These are phyloP conservation scores for Neodiprion lecontei DNA, from an alignment of 1,140 invertebrate species.

Conservation along the genomic window DNA sequence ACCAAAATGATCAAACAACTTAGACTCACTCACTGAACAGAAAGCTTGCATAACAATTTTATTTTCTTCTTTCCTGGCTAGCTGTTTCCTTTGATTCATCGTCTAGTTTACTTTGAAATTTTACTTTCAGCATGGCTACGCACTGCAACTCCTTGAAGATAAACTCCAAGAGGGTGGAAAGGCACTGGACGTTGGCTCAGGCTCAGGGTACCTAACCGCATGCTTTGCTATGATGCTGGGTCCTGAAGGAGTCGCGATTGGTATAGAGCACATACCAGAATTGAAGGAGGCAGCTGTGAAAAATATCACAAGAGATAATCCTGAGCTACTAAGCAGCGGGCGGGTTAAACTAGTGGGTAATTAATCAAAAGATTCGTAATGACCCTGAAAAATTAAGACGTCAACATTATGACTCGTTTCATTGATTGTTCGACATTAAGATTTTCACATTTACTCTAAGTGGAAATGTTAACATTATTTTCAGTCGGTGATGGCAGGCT, in stretches of 20 bases:
- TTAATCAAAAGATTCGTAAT: constrained; percentile 22
- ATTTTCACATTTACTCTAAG: constrained; percentile 20
- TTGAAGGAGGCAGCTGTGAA: constrained; percentile 76
- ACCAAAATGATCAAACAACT: too few relatives aligned
- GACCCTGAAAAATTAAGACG: too few relatives aligned
- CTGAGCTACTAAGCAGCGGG: constrained; percentile 70
- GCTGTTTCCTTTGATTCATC: too few relatives aligned
- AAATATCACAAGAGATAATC: constrained; percentile 82
- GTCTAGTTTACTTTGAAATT: neutral
- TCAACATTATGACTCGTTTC: neutral
- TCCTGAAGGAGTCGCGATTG: constrained; percentile 77
- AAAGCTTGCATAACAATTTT: too few relatives aligned
- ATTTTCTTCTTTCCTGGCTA: too few relatives aligned
- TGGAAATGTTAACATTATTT: constrained; percentile 35
- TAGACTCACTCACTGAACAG: too few relatives aligned
- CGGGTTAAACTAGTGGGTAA: constrained; percentile 76
- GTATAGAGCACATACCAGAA: constrained; percentile 93
- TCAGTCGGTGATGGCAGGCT: constrained; percentile 84
- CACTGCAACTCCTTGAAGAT: constrained; percentile 86
- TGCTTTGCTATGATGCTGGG: constrained; percentile 92
- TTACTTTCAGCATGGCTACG: constrained; percentile 83
- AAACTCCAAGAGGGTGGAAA: constrained; percentile 80
- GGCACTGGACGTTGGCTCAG: constrained; percentile 94
- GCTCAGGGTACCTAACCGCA: constrained; percentile 94
- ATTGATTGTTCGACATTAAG: neutral